Evolutionary conservation across 1,140 invertebrate species (phyloP), one percentile per base, ranked within the genome.

Genomic region (Cotesia chilonis): DNA sequence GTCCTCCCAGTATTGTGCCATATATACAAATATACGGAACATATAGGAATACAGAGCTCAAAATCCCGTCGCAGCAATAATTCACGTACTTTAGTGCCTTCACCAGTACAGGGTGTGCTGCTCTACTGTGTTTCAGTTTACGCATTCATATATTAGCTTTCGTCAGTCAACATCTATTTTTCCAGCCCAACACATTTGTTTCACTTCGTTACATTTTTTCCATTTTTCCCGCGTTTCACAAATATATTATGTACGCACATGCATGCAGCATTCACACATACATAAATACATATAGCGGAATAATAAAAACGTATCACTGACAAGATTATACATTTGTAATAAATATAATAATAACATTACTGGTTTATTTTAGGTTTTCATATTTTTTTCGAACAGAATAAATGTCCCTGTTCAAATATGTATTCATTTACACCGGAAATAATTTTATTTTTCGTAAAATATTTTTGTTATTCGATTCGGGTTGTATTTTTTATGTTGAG

Each of bases 121-220:
- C 28, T 28, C 28, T 28, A 28, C 28, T 28, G 1, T 28, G 28
- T 59, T 59, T 28, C 57, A 59, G 57, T 59, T 20, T 59, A 59
- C 57, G 57, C 57, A 59, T 59, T 59, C 57, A 59, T 59, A 59
- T 59, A 59, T 59, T 59, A 59, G 57, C 57, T 59, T 59, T 59
- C 57, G 57, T 59, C 57, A 59, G 57, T 59, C 57, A 28, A 59
- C 57, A 28, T 59, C 57, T 59, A 59, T 59, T 59, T 59, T 59
- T 17, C 57, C 9, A 20, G 57, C 20, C 9, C 57, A 12, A 9
- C 14, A 14, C 57, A 59, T 59, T 59, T 20, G 57, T 59, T 59
- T 28, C 20, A 59, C 57, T 59, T 28, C 9, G 10, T 47, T 47
- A 9, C 10, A 47, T 6, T 9, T 47, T 47, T 47, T 47, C 9